phyloP scores from a whole-genome alignment of 1,140 invertebrate species.

The Anadara kagoshimensis region DNA sequence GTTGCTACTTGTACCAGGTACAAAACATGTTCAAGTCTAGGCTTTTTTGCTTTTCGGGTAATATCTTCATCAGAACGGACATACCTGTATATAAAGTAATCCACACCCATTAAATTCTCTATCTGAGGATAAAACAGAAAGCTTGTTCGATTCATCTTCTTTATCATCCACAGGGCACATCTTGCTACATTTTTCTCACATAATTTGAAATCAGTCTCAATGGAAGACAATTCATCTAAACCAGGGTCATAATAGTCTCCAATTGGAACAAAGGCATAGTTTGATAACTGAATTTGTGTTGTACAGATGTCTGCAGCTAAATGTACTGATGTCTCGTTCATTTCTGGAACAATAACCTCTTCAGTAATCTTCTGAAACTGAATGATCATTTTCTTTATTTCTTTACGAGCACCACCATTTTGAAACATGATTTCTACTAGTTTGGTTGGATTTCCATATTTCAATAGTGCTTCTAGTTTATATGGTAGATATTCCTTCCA shows the following conservation, averaged over 20 bases:
- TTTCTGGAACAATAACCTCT: conserved; percentile 10
- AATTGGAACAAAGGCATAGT: too few species aligned
- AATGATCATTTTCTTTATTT: conserved; percentile 12
- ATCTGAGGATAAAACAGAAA: not conserved
- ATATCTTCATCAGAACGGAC: not conserved
- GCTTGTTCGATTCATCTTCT: not conserved
- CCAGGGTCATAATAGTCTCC: too few species aligned
- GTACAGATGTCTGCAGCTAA: not conserved
- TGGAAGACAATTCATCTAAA: too few species aligned
- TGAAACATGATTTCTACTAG: conserved; percentile 15
- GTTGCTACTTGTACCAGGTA: conserved; percentile 27
- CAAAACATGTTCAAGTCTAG: conserved; percentile 5
- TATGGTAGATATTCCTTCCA: conserved; percentile 9
- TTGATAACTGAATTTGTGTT: not conserved
- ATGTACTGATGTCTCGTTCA: not conserved
- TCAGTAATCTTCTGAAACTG: not conserved
- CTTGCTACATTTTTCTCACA: not conserved
- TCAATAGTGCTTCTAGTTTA: conserved; percentile 7
- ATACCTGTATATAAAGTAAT: conserved; percentile 5
- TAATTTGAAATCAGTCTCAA: not conserved
- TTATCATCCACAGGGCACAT: not conserved
- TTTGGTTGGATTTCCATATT: not conserved
- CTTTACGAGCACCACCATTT: conserved; percentile 14
- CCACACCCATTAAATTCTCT: conserved; percentile 7
- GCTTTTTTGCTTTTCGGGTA: not conserved